Conservation (phyloP, 2,113 vertebrate species). For the Cryptoleucopteryx plumbea region DNA sequence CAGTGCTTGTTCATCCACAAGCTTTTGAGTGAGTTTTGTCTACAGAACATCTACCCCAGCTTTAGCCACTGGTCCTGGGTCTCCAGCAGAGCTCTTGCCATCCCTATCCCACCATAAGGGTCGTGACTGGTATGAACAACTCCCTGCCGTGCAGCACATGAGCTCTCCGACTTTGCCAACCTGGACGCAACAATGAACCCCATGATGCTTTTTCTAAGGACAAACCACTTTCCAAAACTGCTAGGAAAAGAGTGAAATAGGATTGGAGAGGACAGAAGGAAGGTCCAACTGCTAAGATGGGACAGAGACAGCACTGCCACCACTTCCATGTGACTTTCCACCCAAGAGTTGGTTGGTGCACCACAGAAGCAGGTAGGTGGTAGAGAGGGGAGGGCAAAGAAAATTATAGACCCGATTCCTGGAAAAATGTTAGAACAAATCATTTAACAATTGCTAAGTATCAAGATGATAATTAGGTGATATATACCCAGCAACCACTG, state of each 20-base stretch:
- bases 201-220: not conserved
- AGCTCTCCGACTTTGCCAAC: not conserved
- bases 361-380: not conserved
- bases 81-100: not conserved
- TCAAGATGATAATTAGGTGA: not conserved
- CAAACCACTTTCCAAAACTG: not conserved
- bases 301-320: not conserved
- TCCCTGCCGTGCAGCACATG: accelerated
- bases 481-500: not conserved
- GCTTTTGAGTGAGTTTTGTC: not conserved
- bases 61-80: not conserved
- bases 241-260: not conserved
- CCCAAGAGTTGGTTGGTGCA: not conserved
- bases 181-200: not conserved
- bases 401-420: not conserved
- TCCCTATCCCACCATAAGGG: not conserved
- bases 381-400: not conserved
- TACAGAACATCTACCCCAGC: not conserved
- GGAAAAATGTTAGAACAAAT: not conserved
- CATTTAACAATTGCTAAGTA: not conserved
- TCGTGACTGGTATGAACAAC: accelerated
- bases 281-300: not conserved
- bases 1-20: accelerated
- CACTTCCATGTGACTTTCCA: not conserved
- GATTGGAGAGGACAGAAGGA: not conserved